Evolutionary conservation across 92 coral and sea anemone genomes (phyloP), one percentile per base, ranked within the genome.

Genomic region (Epizoanthus scotinus): DNA sequence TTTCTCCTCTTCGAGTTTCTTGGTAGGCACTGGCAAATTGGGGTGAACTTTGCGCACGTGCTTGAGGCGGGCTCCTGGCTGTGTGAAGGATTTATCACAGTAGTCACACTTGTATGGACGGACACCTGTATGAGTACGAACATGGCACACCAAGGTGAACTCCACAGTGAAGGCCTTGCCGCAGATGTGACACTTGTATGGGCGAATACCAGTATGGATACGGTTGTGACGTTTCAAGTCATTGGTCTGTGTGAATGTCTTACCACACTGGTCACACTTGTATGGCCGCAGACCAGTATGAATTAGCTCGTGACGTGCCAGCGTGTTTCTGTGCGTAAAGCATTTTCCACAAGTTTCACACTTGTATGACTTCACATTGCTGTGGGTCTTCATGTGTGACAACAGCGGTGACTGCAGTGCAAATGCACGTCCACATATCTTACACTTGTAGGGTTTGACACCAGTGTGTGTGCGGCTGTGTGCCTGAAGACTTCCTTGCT

Each of bases 391-490:
- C 92, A 93, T 93, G 80, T 95, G 99, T 47, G 99, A 91, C 59
- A 93, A 82, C 26, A 95, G 78, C 1, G 98, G 99, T 5, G 98
- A 93, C 89, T 93, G 98, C 58, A 93, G 78, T 18, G 99, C 92
- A 78, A 95, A 95, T 1, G 98, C 98, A 3, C 98, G 94, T 2
- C 98, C 98, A 70, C 99, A 95, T 19, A 87, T 90, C 87, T 95
- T 91, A 61, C 99, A 95, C 53, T 94, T 92, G 88, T 95, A 95
- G 2, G 99, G 99, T 63, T 95, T 95, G 59, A 93, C 84, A 18
- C 99, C 99, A 26, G 99, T 95, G 72, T 95, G 99, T 1, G 99
- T 95, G 56, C 98, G 93, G 85, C 98, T 95, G 89, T 95, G 99
- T 14, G 98, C 99, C 71, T 93, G 98, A 49, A 95, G 92, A 56